Base-by-base conservation (phyloP, 1,140 invertebrate genomes). In the Nasonia longicornis region DNA sequence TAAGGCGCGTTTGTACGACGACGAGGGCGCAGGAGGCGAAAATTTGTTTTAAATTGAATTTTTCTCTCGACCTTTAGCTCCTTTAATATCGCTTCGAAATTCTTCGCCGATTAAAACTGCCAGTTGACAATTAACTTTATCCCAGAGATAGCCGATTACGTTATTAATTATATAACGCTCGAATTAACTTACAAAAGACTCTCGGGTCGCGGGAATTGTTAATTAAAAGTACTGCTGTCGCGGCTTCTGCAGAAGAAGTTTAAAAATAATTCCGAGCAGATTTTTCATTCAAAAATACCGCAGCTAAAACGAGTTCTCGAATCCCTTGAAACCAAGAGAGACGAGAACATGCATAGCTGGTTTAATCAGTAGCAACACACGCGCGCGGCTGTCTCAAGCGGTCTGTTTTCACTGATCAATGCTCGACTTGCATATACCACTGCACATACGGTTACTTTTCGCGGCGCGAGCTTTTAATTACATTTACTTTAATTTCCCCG, bases 321-420 rank as follows among this genome's bases (percentile, higher is more conserved):
- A 58, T 58, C 52, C 52, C 52, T 58, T 58, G 52, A 58, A 58
- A 58, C 52, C 52, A 7, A 20, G 20, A 52, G 42, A 48, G 38
- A 26, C 26, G 38, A 42, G 38, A 48, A 48, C 45, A 48, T 12
- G 52, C 7, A 6, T 20, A 16, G 20, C 12, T n/a, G 69, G 14
- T 20, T 70, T 70, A 70, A 70, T 70, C 69, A 70, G 69, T 42
- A 38, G 69, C 20, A 35, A 70, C 26, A 70, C 69, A 31, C 52
- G 52, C 52, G 11, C 42, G 11, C 42, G 71, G 35, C 42, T 73
- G 71, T 48, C 42, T 48, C 71, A 48, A 73, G 45, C 71, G 38
- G 71, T 26, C 42, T 73, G 71, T 73, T 73, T 73, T 42, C 42
- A 73, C 42, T 73, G 71, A 52, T 67, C 66, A 67, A 67, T 67